phyloP scores from a whole-genome alignment of 2,797 vertebrate species.

The Loriculus beryllinus region DNA sequence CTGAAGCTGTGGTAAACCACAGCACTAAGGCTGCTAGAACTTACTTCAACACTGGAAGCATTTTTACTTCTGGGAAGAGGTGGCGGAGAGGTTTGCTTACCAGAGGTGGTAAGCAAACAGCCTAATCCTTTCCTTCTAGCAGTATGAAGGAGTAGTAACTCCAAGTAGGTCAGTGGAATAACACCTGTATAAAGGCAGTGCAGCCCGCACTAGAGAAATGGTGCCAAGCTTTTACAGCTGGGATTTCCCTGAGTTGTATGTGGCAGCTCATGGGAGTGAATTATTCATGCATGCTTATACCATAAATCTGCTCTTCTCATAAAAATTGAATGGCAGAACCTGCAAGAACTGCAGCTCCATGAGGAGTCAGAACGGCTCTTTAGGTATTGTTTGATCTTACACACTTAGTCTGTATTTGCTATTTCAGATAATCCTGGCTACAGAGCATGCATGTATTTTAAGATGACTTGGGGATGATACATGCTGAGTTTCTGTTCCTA shows the following conservation, averaged over 20 bases:
- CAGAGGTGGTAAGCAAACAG: neutral
- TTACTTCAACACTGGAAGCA: neutral
- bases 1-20: neutral
- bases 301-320: constrained; percentile 36
- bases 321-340: constrained; percentile 14
- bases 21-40: neutral
- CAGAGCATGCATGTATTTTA: neutral
- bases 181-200: constrained; percentile 33
- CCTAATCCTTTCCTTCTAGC: neutral
- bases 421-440: neutral
- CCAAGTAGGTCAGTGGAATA: constrained; percentile 54
- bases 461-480: neutral
- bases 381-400: neutral
- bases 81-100: neutral
- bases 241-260: constrained; percentile 36
- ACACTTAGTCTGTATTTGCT: neutral
- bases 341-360: neutral
- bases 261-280: constrained; percentile 15
- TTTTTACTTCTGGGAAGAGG: neutral
- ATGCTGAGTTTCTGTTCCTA: neutral
- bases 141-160: neutral
- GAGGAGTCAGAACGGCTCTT: neutral
- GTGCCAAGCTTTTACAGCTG: constrained; percentile 49
- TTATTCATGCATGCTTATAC: constrained; percentile 52
- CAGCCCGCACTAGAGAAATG: neutral